phyloP scores from a whole-genome alignment of 2,888 invertebrate genomes.

The Macrosiphum euphorbiae region DNA sequence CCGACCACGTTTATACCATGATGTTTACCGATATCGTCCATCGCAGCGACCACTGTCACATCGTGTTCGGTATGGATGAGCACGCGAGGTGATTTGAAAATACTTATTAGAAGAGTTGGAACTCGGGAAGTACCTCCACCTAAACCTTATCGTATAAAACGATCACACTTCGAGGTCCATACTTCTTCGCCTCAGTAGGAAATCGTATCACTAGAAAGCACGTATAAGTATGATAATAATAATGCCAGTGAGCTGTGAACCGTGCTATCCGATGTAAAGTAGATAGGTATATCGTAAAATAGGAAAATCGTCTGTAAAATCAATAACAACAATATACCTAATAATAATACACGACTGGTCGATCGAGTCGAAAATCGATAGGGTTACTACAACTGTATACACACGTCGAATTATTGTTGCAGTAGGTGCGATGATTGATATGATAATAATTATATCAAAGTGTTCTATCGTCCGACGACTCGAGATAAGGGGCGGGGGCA shows the following conservation, averaged over 20 bases:
- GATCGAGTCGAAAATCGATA: background rate
- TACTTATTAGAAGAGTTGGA: too few relatives aligned
- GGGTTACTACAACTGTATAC: background rate
- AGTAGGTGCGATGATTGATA: background rate
- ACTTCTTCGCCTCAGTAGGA: background rate
- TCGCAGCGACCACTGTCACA: too few relatives aligned
- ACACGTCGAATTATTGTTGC: background rate
- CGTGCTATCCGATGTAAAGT: background rate
- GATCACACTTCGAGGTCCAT: background rate
- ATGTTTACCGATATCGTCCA: too few relatives aligned
- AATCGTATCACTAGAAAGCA: background rate
- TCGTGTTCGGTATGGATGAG: too few relatives aligned
- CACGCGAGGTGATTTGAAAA: too few relatives aligned
- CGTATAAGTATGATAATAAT: background rate
- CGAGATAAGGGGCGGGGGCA: background rate
- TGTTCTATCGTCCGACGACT: background rate
- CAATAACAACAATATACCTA: background rate
- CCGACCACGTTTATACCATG: too few relatives aligned
- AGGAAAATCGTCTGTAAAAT: background rate
- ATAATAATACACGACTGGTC: background rate
- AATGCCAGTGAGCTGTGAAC: background rate
- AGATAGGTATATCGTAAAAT: background rate
- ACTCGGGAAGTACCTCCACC: background rate
- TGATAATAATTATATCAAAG: background rate
- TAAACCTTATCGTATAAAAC: background rate